Evolutionary conservation across 2,888 invertebrate species (phyloP), one percentile per base, ranked within the genome.

Genomic region (Temnothorax rugatulus): DNA sequence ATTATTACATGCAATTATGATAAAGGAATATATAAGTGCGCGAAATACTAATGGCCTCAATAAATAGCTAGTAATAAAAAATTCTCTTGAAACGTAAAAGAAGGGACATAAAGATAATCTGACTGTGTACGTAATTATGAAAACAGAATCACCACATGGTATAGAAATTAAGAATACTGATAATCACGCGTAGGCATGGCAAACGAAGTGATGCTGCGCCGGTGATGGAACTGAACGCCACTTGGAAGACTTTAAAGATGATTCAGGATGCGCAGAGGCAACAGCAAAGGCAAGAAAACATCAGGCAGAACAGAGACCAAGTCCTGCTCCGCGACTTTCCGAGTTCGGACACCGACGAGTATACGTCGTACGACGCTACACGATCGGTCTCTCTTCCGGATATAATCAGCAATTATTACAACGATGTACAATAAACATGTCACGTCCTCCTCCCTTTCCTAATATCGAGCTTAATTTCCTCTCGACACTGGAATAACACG

Each of bases 151-250:
- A 41, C 50, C 29, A 29, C 3, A 8, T 8, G 21, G 3, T 11
- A 41, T 21, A 0, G 11, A 71, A 47, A 44, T 57, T 68, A 61
- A 68, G 18, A 73, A 38, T 54, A 57, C 29, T 44, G 63, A 18
- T 11, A 71, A 84, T 41, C 25, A 41, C 34, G 18, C 9, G 54
- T 75, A 93, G 93, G 82, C 93, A 91, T 52, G 93, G 93, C 13
- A 93, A 93, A 73, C 90, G 93, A 29, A 21, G 15, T 77, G 90
- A 89, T 18, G 44, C 50, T 25, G 18, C 63, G 7, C 68, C 83
- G 34, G 76, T 71, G 21, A 61, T 66, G 34, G 75, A 77, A 2
- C 68, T 64, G 59, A 86, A 79, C 34, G 83, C 89, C 21, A 85
- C 85, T 9, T 89, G 87, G 84, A 88, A 92, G 41, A 79, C 87